Percentiles rank a stretch among this genome's conserved stretches.
Conservation (phyloP, 2,797 vertebrate species). For the Mormyrops boulengeri region DNA sequence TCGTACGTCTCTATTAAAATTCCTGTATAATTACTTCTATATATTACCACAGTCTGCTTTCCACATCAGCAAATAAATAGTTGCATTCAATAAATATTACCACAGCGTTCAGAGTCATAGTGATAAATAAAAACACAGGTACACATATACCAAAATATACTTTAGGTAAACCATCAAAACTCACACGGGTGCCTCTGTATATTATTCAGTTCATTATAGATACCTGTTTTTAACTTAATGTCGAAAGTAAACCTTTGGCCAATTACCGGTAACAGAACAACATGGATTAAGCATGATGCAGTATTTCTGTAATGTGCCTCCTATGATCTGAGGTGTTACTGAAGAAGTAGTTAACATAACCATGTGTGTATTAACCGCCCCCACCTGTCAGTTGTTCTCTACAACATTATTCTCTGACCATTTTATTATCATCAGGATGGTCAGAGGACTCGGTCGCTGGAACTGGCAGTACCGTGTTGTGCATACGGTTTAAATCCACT, state of each 20-base stretch:
- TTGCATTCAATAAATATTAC: slow-evolving; percentile 69
- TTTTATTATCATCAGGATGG: background rate
- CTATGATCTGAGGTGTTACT: background rate
- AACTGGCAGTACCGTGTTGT: background rate
- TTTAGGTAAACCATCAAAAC: slow-evolving; percentile 17
- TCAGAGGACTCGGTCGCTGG: background rate
- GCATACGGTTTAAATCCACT: background rate
- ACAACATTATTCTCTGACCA: background rate
- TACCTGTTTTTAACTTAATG: background rate
- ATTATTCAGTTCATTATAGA: background rate
- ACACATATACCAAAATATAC: slow-evolving; percentile 26
- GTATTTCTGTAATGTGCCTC: background rate
- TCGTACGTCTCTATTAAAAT: slow-evolving; percentile 20
- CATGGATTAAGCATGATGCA: background rate
- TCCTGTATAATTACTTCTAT: slow-evolving; percentile 31
- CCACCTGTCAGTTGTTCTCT: background rate
- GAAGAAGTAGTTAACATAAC: background rate
- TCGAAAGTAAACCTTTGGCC: background rate
- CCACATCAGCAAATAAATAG: slow-evolving; percentile 63
- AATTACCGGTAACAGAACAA: background rate
- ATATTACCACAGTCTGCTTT: slow-evolving; percentile 52
- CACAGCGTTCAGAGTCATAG: slow-evolving; percentile 41
- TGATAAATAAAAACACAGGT: slow-evolving; percentile 23
- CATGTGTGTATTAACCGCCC: background rate
- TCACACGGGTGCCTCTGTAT: background rate